Evolutionary conservation across 2,113 vertebrate genomes (phyloP).

Genomic region (Patagioenas fasciata): DNA sequence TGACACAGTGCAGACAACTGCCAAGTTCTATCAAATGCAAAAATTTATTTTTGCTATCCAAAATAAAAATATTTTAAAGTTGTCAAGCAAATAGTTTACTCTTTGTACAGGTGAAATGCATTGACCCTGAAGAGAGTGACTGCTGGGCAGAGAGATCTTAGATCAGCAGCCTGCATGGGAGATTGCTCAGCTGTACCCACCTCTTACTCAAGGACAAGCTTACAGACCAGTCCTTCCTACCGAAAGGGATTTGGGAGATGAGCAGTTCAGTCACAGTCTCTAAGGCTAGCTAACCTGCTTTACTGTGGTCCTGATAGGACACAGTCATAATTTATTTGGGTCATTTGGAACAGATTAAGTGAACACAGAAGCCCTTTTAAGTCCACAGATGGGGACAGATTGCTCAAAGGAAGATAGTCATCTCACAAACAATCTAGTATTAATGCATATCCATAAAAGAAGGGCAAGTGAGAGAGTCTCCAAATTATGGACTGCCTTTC

Average conservation of each 20-base stretch:
- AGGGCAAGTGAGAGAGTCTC: not conserved
- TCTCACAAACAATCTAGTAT: not conserved
- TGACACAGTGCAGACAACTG: not conserved
- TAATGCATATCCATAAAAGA: not conserved
- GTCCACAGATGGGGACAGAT: constrained; percentile 7
- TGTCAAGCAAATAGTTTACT: not conserved
- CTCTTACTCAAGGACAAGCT: not conserved
- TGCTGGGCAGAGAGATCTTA: not conserved
- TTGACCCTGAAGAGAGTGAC: not conserved
- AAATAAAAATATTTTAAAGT: not conserved
- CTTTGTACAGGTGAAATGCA: not conserved
- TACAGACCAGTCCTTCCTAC: not conserved
- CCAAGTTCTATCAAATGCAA: not conserved
- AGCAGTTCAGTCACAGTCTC: not conserved
- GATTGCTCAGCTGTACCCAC: not conserved
- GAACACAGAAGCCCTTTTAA: not conserved
- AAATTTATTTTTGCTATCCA: not conserved
- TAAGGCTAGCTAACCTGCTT: not conserved
- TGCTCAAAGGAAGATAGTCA: not conserved
- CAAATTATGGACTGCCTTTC: not conserved
- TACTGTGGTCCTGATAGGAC: not conserved
- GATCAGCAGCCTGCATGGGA: not conserved
- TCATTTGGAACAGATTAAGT: constrained; percentile 18
- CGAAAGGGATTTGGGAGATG: not conserved
- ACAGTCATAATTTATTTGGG: not conserved